phyloP scores from a whole-genome alignment of 2,113 vertebrate species.

The Hippopotamus amphibius region DNA sequence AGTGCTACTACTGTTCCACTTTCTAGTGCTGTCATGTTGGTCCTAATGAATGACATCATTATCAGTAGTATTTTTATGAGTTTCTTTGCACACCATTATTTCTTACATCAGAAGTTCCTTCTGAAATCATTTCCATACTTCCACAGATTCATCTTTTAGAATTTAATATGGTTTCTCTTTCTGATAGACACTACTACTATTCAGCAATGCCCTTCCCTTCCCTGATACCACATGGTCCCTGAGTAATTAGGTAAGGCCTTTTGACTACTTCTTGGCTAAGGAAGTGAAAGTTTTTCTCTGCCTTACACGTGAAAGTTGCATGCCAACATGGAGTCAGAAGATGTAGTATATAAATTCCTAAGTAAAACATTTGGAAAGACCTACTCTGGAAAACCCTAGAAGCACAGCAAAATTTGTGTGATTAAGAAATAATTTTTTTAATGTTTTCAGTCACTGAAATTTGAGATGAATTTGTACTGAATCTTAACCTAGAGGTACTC shows the following conservation, averaged over 20 bases:
- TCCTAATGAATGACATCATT: not conserved
- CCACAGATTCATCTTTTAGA: not conserved
- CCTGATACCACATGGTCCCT: not conserved
- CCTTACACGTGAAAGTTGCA: not conserved
- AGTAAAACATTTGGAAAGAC: not conserved
- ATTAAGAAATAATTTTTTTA: constrained; percentile 27
- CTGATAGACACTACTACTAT: not conserved
- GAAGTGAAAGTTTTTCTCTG: not conserved
- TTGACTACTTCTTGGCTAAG: not conserved
- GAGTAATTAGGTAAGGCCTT: too few relatives aligned
- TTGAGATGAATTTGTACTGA: not conserved
- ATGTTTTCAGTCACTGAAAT: not conserved
- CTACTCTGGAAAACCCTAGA: not conserved
- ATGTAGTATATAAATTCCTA: not conserved
- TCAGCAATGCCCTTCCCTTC: not conserved
- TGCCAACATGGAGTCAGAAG: not conserved
- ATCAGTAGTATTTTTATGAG: not conserved
- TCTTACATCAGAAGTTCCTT: not conserved
- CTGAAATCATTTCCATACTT: not conserved
- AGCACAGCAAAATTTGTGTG: not conserved
- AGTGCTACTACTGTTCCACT: not conserved
- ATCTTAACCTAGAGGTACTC: not conserved
- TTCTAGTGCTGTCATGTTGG: not conserved
- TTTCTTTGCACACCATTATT: not conserved
- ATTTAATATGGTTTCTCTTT: not conserved